Base-by-base conservation (phyloP, 2,888 invertebrate species). In the Himalopsyche kuldschensis region DNA sequence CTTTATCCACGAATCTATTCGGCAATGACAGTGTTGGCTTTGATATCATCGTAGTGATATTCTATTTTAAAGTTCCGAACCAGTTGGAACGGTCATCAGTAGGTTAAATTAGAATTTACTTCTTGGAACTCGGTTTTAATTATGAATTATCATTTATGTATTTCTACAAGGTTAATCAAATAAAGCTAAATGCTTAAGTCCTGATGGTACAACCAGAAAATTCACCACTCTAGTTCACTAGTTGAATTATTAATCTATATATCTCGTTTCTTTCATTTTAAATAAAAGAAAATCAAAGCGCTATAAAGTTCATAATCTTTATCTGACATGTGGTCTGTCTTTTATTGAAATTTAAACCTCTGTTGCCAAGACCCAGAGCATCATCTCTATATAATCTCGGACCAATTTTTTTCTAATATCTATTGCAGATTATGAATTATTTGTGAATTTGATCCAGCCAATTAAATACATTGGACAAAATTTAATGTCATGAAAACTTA, bases 1-100 rank as follows among this genome's bases (percentile, higher is more conserved):
- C n/a, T n/a, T n/a, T n/a, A 17, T 81, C 76, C 85, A 93, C 90
- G 89, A 95, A 94, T 88, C 94, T 92, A 87, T 92, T 92, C 4
- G 94, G 94, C 84, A 91, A 91, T 27, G 93, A 92, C 85, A 94
- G 92, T 91, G 76, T 91, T 93, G 81, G 93, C 92, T 82, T 89
- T 89, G 77, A 95, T 93, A 84, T 94, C 94, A 17, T 93, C 94
- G 88, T 95, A 94, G 87, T 94, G 93, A 87, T 94, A 95, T 87
- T 94, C 94, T 77, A 95, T 89, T 87, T 91, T 92, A 88, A 93
- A 95, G 87, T 93, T 93, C 86, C 92, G 91, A 80, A 94, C 86
- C 82, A 94, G 87, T 94, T 94, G 89, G 55, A 90, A 91, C 77
- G 84, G 79, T 85, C 81, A 4, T 15, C 4, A 15, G 41, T 41